These are phyloP conservation scores for Sebastiscus tertius DNA, from an alignment of 2,797 vertebrate species.

Conservation along the genomic window DNA sequence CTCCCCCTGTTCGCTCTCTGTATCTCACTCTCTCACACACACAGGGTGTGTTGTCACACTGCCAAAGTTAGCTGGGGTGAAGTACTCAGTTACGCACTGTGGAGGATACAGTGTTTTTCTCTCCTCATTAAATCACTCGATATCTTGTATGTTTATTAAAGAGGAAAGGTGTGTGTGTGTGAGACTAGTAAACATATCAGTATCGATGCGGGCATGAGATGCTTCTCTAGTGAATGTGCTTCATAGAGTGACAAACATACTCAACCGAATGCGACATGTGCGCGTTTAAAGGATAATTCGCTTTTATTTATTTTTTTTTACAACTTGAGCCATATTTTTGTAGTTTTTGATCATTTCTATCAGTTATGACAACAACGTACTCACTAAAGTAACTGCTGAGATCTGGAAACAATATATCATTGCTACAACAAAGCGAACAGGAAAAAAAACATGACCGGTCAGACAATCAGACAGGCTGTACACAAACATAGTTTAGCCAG, in stretches of 20 bases:
- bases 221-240: not conserved
- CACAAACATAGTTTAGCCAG: not conserved
- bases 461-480: not conserved
- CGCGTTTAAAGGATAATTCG: not conserved
- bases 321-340: not conserved
- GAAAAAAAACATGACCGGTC: not conserved
- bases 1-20: not conserved
- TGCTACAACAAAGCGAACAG: not conserved
- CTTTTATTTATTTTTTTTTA: not conserved
- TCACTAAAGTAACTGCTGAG: not conserved
- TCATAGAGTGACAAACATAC: not conserved
- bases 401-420: not conserved
- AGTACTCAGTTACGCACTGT: not conserved
- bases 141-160: not conserved
- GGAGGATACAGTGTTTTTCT: not conserved
- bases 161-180: not conserved
- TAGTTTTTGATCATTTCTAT: not conserved
- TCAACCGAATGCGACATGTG: fast-evolving
- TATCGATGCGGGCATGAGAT: not conserved
- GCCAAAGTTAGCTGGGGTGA: conserved; percentile 20
- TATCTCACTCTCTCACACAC: not conserved
- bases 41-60: not conserved
- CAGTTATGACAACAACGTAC: not conserved
- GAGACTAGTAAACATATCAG: not conserved
- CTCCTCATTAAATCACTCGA: not conserved